Conservation (phyloP, 2,113 vertebrate genomes). For the Menura novaehollandiae region DNA sequence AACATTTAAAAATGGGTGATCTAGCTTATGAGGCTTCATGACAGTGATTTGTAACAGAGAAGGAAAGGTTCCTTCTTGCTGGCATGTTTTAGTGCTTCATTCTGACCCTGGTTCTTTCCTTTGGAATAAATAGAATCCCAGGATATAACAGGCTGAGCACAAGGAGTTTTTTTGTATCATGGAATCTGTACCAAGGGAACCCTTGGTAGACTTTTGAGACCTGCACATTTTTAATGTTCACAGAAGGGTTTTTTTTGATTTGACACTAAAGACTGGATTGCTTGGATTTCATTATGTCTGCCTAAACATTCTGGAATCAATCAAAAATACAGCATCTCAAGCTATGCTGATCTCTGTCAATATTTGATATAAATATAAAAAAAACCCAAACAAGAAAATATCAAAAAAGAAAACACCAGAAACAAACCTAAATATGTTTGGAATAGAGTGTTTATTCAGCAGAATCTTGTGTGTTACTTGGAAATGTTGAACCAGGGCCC, state of each 20-base stretch:
- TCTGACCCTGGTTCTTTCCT: background rate
- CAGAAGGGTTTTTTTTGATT: background rate
- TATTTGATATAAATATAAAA: background rate
- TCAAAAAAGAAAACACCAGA: background rate
- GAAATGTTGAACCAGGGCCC: background rate
- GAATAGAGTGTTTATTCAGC: background rate
- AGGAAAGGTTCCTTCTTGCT: background rate
- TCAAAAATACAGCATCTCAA: background rate
- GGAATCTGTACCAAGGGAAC: background rate
- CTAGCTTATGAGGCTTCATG: background rate
- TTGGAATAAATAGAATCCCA: background rate
- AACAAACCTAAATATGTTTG: background rate
- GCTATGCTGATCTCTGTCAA: background rate
- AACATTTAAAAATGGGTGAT: background rate
- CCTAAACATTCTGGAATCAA: background rate
- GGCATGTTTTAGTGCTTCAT: background rate
- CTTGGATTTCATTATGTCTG: background rate
- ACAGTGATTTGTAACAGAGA: background rate
- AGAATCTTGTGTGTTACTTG: background rate
- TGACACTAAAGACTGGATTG: background rate
- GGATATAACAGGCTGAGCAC: background rate
- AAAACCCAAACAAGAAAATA: no score
- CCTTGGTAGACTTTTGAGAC: background rate
- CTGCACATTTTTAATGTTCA: background rate
- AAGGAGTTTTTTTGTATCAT: background rate